Evolutionary conservation across 2,888 invertebrate species (phyloP).

Genomic region (Andrena flavipes): DNA sequence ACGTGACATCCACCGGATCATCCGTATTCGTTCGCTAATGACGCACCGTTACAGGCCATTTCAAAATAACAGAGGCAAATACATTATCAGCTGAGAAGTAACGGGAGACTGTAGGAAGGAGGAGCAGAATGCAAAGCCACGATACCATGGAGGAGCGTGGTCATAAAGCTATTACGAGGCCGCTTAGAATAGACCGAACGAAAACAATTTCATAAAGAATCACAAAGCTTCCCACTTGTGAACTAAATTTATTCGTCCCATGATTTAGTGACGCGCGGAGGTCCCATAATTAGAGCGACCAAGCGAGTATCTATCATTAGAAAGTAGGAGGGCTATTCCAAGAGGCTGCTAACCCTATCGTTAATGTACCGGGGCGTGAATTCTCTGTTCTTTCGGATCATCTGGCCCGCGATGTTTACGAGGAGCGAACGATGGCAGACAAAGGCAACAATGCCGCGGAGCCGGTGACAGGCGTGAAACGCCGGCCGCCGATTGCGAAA

Average conservation of each 20-base stretch:
- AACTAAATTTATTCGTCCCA: too few species aligned
- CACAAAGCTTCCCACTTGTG: too few species aligned
- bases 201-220: neutral
- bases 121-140: neutral
- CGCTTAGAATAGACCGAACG: neutral
- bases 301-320: too few species aligned
- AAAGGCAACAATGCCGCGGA: neutral
- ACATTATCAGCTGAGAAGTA: neutral
- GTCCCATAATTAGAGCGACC: too few species aligned
- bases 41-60: constrained; percentile 21
- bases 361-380: too few species aligned
- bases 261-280: too few species aligned
- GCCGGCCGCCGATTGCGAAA: neutral
- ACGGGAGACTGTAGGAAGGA: neutral
- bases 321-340: too few species aligned
- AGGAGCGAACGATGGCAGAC: neutral
- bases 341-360: too few species aligned
- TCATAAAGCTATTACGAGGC: neutral
- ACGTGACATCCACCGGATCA: constrained; percentile 35
- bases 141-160: neutral
- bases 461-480: neutral
- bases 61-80: constrained; percentile 37
- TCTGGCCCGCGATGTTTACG: too few species aligned
- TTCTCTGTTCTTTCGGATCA: too few species aligned
- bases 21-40: constrained; percentile 53